Base-by-base conservation (phyloP, 2,113 vertebrate species). In the Xenopus borealis region DNA sequence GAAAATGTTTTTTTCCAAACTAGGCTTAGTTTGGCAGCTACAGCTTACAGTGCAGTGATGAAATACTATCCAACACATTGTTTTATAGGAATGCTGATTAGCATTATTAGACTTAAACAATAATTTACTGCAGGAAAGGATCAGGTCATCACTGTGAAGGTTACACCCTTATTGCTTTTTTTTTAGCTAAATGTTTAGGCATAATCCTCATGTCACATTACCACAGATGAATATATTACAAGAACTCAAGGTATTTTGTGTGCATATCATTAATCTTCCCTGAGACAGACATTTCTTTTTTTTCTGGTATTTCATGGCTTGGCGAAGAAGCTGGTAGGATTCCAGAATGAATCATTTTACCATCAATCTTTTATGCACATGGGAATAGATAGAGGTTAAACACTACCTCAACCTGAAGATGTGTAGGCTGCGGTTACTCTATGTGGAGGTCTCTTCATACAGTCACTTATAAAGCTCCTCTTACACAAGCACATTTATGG, bases 301-400 rank as follows among this genome's bases (percentile, higher is more conserved):
- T 78, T 55, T 71, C 17, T 67, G 62, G 62, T 62, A 65, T 72
- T 72, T 72, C 62, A 27, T 67, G 46, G 65, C 65, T 67, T 45
- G 18, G 27, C 20, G 52, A 73, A 27, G 52, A 23, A 73, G 30
- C 63, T 73, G 53, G 72, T 73, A 57, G 16, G 57, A 66, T 74
- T 67, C 63, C 64, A 74, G 40, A 74, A 45, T 74, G 63, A 74
- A 74, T 50, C 30, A 74, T 74, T 59, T 67, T 74, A 59, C 53
- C 64, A 61, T 27, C 53, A 67, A 66, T 66, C 55, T 74, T 66
- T 67, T 67, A 74, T 67, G 57, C 72, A 74, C 63, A 58, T 10
- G 72, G 64, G 65, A 45, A n/a, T 55, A 67, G 57, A 67, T 50
- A 23, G 17, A 57, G 72, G 50, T 66, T 73, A 73, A 73, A 58